Conservation (phyloP, 2,113 vertebrate genomes). For the Mastomys natalensis region DNA sequence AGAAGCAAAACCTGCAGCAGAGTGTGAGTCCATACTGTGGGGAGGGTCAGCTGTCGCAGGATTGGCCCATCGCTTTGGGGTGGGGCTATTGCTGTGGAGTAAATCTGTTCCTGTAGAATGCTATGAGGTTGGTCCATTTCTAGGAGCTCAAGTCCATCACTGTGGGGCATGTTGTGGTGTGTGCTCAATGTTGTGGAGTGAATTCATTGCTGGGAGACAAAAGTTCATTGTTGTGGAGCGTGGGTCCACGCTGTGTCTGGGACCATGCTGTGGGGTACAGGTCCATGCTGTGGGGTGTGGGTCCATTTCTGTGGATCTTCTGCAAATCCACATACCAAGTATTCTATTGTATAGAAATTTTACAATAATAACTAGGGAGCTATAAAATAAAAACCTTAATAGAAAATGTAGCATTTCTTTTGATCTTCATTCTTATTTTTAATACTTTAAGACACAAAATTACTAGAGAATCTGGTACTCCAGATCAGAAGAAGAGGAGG, state of each 20-base stretch:
- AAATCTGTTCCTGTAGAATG: not conserved
- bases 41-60: not conserved
- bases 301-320: not conserved
- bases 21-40: fast-evolving
- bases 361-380: no score
- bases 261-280: not conserved
- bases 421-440: not conserved
- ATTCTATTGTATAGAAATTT: not conserved
- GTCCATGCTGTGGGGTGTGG: not conserved
- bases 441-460: not conserved
- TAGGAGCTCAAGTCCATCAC: not conserved
- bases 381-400: not conserved
- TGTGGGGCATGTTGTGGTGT: no score
- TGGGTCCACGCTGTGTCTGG: no score
- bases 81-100: not conserved
- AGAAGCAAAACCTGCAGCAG: not conserved
- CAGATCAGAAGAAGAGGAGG: not conserved
- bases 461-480: not conserved
- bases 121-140: not conserved
- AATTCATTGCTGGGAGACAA: not conserved
- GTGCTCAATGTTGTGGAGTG: not conserved
- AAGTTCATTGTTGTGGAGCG: no score
- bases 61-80: no score
- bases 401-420: not conserved
- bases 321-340: not conserved